These are phyloP conservation scores for Melanitta fusca DNA, from an alignment of 2,797 vertebrate genomes.

Conservation along the genomic window DNA sequence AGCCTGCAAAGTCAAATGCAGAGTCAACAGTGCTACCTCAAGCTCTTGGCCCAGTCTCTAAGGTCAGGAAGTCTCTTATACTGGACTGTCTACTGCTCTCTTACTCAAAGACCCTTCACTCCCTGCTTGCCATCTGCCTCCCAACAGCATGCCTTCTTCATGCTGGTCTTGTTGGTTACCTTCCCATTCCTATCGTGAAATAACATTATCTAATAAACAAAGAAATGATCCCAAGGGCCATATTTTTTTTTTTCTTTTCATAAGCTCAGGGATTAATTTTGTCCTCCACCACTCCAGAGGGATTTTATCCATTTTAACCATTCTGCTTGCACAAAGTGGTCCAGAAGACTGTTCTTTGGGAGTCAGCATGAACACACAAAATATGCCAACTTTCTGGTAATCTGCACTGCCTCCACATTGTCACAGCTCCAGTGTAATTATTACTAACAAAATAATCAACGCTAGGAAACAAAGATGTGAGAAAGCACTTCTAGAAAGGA, in stretches of 20 bases:
- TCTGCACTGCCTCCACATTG: neutral
- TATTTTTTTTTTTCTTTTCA: neutral
- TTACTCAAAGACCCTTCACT: too few species aligned
- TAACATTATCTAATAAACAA: neutral
- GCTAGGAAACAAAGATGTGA: neutral
- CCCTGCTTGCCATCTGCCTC: neutral
- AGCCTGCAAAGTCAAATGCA: neutral
- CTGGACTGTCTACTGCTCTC: too few species aligned
- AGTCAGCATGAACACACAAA: neutral
- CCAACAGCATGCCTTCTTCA: neutral
- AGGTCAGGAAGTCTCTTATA: too few species aligned
- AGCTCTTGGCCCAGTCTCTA: too few species aligned
- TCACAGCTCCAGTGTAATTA: neutral
- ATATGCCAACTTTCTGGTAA: neutral
- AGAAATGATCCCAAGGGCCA: neutral
- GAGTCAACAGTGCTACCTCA: neutral
- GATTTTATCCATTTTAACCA: neutral
- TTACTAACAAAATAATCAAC: neutral
- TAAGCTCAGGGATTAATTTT: neutral
- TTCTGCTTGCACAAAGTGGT: neutral
- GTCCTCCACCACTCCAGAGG: neutral
- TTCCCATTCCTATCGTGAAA: neutral
- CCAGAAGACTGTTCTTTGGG: neutral
- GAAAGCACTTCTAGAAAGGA: neutral
- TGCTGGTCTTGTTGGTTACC: neutral